Evolutionary conservation across 2,797 vertebrate species (phyloP), one percentile per base, ranked within the genome.

Genomic region (Enteromius argenteus): DNA sequence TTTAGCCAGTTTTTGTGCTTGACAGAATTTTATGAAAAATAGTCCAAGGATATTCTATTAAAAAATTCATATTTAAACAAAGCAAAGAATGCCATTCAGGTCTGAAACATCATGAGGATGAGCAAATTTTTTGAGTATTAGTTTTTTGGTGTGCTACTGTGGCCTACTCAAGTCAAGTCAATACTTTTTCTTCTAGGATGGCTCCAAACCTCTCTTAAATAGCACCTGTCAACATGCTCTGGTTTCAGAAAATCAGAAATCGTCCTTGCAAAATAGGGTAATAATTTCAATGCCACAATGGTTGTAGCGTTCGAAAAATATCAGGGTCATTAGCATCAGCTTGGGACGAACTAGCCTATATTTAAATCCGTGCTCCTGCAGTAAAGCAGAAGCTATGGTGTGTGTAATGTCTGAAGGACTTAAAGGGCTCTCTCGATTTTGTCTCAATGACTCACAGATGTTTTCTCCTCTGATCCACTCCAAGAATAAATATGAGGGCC

Each of bases 401-500:
- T 69, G 69, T 79, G 81, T 67, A 42, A 42, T 73, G 77, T 85
- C 85, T 81, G 73, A 9, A 69, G 77, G 84, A 85, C 74, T 84
- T 89, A 90, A 88, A 85, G 87, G 85, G 86, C 89, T 89, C 86
- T 53, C 79, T 87, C 79, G 80, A 88, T 80, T 88, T 91, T 84
- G 80, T 88, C 90, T 90, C 81, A 88, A 91, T 93, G 89, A 90
- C 87, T 93, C 85, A 73, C 93, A 95, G 92, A 95, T 95, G 93
- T 93, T 90, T 84, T 87, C 64, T 68, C 83, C 88, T 91, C 85
- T 90, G 88, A 92, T 89, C 89, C 87, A 64, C 66, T 56, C 42
- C 17, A 49, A 84, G 82, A 87, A 77, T 91, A 92, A 94, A 94
- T 92, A 93, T 89, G 89, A 89, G 74, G 75, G 80, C 81, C 77